A percentile compares a stretch with the other conserved stretches of the same genome.
phyloP scores from a whole-genome alignment of 2,797 vertebrate genomes.

The Poeciliopsis turneri region DNA sequence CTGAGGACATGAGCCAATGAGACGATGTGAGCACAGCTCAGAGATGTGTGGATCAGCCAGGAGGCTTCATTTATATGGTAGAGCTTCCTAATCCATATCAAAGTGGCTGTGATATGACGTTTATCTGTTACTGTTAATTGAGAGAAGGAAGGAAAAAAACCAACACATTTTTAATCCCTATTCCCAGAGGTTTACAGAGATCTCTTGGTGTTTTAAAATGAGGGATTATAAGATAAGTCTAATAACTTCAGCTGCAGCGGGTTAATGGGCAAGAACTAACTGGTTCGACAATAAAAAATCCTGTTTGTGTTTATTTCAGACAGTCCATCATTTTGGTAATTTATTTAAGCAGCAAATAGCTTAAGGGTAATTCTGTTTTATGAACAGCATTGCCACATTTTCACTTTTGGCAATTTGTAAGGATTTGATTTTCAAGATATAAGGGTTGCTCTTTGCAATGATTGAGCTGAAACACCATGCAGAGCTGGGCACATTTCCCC shows the following conservation, averaged over 20 bases:
- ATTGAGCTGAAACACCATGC: background rate
- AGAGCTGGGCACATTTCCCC: background rate
- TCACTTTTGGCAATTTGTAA: background rate
- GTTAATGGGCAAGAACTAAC: constrained; percentile 14
- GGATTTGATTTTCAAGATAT: background rate
- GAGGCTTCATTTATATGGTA: constrained; percentile 47
- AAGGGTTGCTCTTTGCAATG: background rate
- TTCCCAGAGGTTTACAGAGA: constrained; percentile 18
- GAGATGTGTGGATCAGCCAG: constrained; percentile 32
- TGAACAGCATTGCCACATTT: background rate
- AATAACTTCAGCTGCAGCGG: constrained; percentile 1
- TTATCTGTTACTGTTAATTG: constrained; percentile 35
- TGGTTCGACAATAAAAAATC: background rate
- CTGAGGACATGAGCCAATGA: constrained; percentile 62
- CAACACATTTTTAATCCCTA: background rate
- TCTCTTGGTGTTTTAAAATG: constrained; percentile 13
- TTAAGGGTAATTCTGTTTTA: background rate
- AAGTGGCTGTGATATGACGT: constrained; percentile 39
- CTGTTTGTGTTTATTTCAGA: background rate
- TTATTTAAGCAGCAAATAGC: background rate
- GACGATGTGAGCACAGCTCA: constrained; percentile 42
- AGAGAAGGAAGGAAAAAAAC: constrained; percentile 8
- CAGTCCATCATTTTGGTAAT: background rate
- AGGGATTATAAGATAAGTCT: constrained; percentile 22
- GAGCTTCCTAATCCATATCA: constrained; percentile 53